These are phyloP conservation scores for Erythrocercus mccallii DNA, from an alignment of 2,113 vertebrate genomes.

Conservation along the genomic window DNA sequence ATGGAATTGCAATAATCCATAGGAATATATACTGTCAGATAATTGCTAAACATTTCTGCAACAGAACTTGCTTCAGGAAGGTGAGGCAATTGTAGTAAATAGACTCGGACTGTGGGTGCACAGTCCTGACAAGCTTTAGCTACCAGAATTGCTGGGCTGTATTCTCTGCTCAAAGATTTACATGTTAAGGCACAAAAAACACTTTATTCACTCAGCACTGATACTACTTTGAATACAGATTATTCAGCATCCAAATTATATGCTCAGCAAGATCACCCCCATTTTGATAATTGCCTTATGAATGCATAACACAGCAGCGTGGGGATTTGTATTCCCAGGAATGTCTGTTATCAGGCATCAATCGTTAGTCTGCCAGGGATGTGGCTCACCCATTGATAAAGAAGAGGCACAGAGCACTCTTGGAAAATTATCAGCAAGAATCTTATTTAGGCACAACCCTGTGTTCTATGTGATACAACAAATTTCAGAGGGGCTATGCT, in stretches of 20 bases:
- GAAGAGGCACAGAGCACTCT: background rate
- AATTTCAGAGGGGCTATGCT: background rate
- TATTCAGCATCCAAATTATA: slow-evolving; percentile 49
- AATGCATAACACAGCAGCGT: slow-evolving; percentile 40
- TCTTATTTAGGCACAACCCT: background rate
- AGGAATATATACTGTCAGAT: background rate
- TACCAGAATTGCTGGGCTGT: background rate
- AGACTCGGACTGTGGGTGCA: background rate
- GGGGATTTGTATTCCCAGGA: slow-evolving; percentile 62
- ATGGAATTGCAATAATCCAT: background rate
- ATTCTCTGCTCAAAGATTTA: background rate
- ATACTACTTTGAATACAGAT: background rate
- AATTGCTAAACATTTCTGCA: background rate
- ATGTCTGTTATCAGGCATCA: slow-evolving; percentile 41
- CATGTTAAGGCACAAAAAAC: background rate
- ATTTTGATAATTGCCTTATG: slow-evolving; percentile 58
- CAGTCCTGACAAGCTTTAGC: background rate
- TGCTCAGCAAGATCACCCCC: slow-evolving; percentile 22
- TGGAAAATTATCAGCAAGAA: background rate
- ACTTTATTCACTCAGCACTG: background rate
- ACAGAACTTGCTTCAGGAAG: background rate
- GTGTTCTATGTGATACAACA: background rate
- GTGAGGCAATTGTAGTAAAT: background rate
- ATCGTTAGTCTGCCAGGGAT: background rate
- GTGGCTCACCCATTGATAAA: background rate